Percentiles rank a stretch among this genome's conserved stretches.
Evolutionary conservation across 2,113 vertebrate genomes (phyloP).

Genomic region (Pithys albifrons): DNA sequence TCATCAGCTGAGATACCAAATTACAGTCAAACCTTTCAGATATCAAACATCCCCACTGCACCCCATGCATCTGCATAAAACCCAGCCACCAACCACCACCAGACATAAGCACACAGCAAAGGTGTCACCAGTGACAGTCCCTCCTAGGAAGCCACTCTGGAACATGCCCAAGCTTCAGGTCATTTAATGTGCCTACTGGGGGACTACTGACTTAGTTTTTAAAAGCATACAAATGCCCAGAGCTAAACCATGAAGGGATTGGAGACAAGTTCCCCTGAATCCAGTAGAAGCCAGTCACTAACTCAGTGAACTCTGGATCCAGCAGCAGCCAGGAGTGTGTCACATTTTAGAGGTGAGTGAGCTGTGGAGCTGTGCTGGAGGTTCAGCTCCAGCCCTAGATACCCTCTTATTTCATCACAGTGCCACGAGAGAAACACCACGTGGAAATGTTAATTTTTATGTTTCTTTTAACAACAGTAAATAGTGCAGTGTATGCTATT

Average conservation of each 20-base stretch:
- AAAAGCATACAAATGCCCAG: background rate
- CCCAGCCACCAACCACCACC: background rate
- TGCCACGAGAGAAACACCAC: constrained; percentile 8
- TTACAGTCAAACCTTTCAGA: background rate
- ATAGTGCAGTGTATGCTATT: constrained; percentile 40
- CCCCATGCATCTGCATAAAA: background rate
- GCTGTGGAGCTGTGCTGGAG: background rate
- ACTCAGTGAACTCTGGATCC: background rate
- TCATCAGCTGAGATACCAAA: constrained; percentile 39
- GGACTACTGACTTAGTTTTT: background rate
- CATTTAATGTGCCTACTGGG: background rate
- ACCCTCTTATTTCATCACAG: constrained; percentile 20
- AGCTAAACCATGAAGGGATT: background rate
- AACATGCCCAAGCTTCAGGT: constrained; percentile 56
- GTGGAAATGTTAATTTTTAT: constrained; percentile 39
- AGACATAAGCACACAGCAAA: background rate
- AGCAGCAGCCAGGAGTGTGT: background rate
- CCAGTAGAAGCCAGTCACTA: background rate
- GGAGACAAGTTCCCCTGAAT: background rate
- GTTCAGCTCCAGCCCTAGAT: constrained; percentile 19
- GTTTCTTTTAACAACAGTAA: constrained; percentile 43
- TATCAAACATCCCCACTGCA: background rate
- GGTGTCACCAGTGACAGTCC: background rate
- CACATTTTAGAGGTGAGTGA: background rate
- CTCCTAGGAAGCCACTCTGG: constrained; percentile 26